phyloP scores from a whole-genome alignment of 1,140 invertebrate genomes.

The Pemphigus obesinymphae region DNA sequence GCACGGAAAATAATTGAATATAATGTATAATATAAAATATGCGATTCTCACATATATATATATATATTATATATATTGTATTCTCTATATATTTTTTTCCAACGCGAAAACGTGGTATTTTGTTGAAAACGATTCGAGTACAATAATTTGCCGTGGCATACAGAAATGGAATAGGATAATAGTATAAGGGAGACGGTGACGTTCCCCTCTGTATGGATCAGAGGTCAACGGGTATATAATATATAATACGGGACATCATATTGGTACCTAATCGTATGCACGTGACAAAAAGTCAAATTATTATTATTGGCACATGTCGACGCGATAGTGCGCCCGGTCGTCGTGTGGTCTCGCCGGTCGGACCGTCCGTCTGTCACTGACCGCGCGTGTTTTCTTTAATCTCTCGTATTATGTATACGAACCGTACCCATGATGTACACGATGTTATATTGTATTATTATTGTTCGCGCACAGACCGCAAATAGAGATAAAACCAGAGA shows the following conservation, averaged over 20 bases:
- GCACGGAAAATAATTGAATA: too few species aligned
- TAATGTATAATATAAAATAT: too few species aligned
- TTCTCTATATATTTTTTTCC: too few species aligned
- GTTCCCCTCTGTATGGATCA: too few species aligned
- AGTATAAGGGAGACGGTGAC: too few species aligned
- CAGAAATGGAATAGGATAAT: too few species aligned
- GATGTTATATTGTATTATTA: neutral
- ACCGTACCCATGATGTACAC: neutral
- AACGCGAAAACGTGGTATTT: too few species aligned
- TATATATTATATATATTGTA: too few species aligned
- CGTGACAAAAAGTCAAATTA: neutral
- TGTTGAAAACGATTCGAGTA: too few species aligned
- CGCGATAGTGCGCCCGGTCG: neutral
- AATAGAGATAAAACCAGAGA: neutral
- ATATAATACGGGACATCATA: neutral
- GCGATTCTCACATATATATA: too few species aligned
- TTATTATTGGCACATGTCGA: too few species aligned
- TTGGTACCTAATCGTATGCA: neutral
- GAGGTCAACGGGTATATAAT: neutral
- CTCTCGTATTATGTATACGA: neutral
- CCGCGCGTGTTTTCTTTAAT: neutral
- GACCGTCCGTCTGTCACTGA: neutral
- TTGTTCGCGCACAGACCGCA: neutral
- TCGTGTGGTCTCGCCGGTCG: slow-evolving; percentile 8
- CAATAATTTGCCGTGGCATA: too few species aligned